Base-by-base conservation (phyloP, 2,797 vertebrate species). In the Takifugu rubripes region DNA sequence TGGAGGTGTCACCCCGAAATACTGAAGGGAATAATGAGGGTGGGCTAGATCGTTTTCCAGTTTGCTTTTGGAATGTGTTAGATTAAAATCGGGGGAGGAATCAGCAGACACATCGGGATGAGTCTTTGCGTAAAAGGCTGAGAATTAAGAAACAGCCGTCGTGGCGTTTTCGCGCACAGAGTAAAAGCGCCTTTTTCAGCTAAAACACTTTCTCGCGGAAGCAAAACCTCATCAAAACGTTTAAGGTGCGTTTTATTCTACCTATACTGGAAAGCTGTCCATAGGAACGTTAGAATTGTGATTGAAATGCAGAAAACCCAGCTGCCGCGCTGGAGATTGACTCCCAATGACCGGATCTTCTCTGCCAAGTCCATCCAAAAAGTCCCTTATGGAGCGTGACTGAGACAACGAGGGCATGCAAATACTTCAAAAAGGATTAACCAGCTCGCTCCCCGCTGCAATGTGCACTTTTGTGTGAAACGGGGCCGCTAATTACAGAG, bases 1-100 rank as follows among this genome's bases (percentile, higher is more conserved):
- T 88, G 91, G 90, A 90, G 84, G 85, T 87, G 87, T 87, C 87
- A 86, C 82, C 79, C 71, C 77, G 70, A 69, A 61, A 59, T 79
- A 85, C 78, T 74, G 77, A 78, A 72, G 74, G 70, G 76, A 48
- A 72, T 63, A 69, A 74, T 77, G 79, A 58, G 68, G 70, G 82
- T 79, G 80, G 60, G 77, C 63, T 76, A 59, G 86, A 78, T 78
- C 82, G 64, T 88, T 87, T 83, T 85, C 63, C 83, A 78, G 69
- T 86, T 88, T 88, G 70, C 68, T 54, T 70, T 68, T 72, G 87
- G 91, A 91, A 90, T 88, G 78, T 79, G 56, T 48, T 65, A 50
- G 73, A 79, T 79, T 74, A 72, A 83, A 68, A 52, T 49, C 81
- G 89, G 86, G 86, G 91, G 15, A 21, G 9, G 17, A 56, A 42